A percentile compares a stretch with the other conserved stretches of the same genome.
Evolutionary conservation across 1,140 invertebrate genomes (phyloP).

Genomic region (Mylabris phalerata): DNA sequence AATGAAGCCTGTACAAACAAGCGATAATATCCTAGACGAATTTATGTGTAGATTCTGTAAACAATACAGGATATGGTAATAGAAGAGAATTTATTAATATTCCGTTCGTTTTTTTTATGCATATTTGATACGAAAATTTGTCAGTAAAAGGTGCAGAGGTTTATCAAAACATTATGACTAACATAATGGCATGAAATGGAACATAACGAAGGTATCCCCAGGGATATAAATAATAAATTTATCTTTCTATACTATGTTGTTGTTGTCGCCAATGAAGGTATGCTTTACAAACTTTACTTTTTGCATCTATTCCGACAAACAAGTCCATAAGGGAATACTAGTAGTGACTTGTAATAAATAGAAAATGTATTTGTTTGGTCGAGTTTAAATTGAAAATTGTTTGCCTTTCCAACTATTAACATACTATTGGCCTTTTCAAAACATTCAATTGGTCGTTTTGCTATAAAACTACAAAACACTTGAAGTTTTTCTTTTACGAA

Average conservation of each 20-base stretch:
- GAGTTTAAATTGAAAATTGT: too few relatives aligned
- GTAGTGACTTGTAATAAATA: too few relatives aligned
- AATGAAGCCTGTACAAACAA: slow-evolving; percentile 17
- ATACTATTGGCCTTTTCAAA: too few relatives aligned
- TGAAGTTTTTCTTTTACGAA: too few relatives aligned
- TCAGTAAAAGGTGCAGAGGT: slow-evolving; percentile 10
- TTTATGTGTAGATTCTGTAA: too few relatives aligned
- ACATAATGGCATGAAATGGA: slow-evolving; percentile 15
- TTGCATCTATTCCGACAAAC: background rate
- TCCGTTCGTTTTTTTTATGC: too few relatives aligned
- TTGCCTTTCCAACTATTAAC: too few relatives aligned
- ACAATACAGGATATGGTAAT: background rate
- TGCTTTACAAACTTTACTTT: slow-evolving; percentile 17
- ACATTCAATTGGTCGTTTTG: too few relatives aligned
- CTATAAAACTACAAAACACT: too few relatives aligned
- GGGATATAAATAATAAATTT: slow-evolving; percentile 21
- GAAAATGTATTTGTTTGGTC: too few relatives aligned
- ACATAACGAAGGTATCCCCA: slow-evolving; percentile 12
- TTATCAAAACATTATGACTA: slow-evolving; percentile 13
- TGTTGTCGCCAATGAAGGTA: slow-evolving; percentile 9
- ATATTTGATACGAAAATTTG: background rate
- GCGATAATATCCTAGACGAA: background rate
- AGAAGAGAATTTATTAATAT: background rate
- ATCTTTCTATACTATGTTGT: slow-evolving; percentile 11
- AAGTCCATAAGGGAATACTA: too few relatives aligned